phyloP scores from a whole-genome alignment of 1,140 invertebrate species.

The Anadara kagoshimensis region DNA sequence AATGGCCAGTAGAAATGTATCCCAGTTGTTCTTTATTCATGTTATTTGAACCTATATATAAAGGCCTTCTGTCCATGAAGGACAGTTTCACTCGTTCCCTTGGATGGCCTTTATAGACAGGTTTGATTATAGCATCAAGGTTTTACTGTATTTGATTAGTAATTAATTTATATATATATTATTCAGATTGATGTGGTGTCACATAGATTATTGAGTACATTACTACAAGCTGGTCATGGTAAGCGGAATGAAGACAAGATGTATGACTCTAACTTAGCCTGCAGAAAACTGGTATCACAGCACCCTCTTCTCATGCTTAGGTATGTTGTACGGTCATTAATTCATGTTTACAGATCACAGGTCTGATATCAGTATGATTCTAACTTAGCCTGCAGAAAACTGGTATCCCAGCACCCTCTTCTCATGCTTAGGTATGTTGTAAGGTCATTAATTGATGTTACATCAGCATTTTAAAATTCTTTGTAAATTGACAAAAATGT shows the following conservation, averaged over 20 bases:
- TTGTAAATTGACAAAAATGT: no score
- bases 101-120: no score
- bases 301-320: constrained; percentile 88
- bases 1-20: no score
- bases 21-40: no score
- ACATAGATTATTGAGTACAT: constrained; percentile 85
- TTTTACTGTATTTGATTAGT: no score
- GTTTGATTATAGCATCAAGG: no score
- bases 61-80: no score
- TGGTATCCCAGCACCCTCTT: constrained; percentile 87
- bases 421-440: constrained; percentile 80
- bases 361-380: no score
- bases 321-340: constrained; percentile 53
- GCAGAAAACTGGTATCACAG: constrained; percentile 86
- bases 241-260: constrained; percentile 82
- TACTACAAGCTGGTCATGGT: constrained; percentile 79
- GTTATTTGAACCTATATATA: no score
- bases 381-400: constrained; percentile 86
- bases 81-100: no score
- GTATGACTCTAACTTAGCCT: constrained; percentile 85
- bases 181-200: constrained; percentile 83
- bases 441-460: no score
- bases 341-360: background rate
- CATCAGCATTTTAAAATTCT: no score
- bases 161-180: background rate